phyloP scores from a whole-genome alignment of 1,140 invertebrate genomes.

The Belonocnema kinseyi region DNA sequence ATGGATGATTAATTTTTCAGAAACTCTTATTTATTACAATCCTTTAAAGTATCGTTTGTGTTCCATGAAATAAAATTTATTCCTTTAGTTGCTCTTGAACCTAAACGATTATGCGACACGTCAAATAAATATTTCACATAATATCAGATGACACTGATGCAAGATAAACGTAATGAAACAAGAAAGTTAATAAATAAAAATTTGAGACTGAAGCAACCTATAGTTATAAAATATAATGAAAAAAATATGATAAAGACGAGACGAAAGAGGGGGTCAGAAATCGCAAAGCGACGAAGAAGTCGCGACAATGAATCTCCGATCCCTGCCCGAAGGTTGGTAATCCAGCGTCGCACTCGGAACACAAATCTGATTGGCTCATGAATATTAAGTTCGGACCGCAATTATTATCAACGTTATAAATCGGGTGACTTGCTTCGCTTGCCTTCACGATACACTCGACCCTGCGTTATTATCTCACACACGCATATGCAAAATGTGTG shows the following conservation, averaged over 20 bases:
- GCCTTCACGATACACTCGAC: constrained; percentile 60
- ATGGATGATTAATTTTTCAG: too few relatives aligned
- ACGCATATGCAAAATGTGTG: constrained; percentile 57
- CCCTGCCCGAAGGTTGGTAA: constrained; percentile 59
- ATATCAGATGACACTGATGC: background rate
- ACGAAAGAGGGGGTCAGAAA: constrained; percentile 44
- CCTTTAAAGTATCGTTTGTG: too few relatives aligned
- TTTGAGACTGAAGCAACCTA: constrained; percentile 12
- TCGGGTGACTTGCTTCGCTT: constrained; percentile 71
- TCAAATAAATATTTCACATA: constrained; percentile 18
- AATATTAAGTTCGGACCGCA: constrained; percentile 76
- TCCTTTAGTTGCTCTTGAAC: background rate
- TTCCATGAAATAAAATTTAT: background rate
- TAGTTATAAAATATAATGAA: constrained; percentile 8
- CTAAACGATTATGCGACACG: constrained; percentile 7
- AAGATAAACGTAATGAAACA: constrained; percentile 12
- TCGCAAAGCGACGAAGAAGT: constrained; percentile 41
- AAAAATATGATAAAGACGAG: background rate
- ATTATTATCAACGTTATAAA: constrained; percentile 77
- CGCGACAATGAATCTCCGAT: constrained; percentile 62
- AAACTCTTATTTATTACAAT: too few relatives aligned
- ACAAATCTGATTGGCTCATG: constrained; percentile 77
- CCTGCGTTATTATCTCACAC: constrained; percentile 65
- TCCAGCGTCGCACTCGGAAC: constrained; percentile 68
- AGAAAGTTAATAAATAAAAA: constrained; percentile 14